Conservation (phyloP, 1,140 invertebrate genomes). For the Penaeus japonicus region DNA sequence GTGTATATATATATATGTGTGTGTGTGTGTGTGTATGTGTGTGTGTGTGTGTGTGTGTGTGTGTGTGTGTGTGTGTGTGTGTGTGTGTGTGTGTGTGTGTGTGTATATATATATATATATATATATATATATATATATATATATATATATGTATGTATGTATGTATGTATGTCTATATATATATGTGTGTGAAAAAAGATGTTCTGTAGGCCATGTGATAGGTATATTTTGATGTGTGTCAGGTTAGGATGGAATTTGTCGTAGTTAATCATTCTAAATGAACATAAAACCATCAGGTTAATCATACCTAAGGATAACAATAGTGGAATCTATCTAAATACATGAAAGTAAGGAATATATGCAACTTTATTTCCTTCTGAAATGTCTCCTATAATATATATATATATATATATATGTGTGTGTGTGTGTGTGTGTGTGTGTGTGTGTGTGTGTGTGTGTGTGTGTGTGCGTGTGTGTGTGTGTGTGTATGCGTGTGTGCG, state of each 20-base stretch:
- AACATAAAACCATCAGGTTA: too few species aligned
- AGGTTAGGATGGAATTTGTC: too few species aligned
- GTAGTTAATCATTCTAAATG: too few species aligned
- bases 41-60: background rate
- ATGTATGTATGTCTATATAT: background rate
- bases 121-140: constrained; percentile 25
- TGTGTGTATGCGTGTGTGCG: background rate
- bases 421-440: background rate
- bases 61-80: too few species aligned
- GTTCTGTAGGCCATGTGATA: too few species aligned
- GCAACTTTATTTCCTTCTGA: background rate
- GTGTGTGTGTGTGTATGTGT: background rate
- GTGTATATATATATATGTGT: background rate
- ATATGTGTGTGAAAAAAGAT: background rate
- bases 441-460: too few species aligned
- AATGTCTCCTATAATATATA: background rate
- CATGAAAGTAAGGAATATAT: too few species aligned
- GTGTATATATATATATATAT: background rate
- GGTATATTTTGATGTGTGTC: too few species aligned
- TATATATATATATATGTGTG: background rate
- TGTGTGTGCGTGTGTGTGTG: background rate
- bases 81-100: too few species aligned
- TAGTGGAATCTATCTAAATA: too few species aligned
- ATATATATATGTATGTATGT: constrained; percentile 14
- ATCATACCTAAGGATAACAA: too few species aligned